Percentiles rank a stretch among this genome's conserved stretches.
These are phyloP conservation scores for Hyperopisus bebe DNA, from an alignment of 2,113 vertebrate species.

Conservation along the genomic window DNA sequence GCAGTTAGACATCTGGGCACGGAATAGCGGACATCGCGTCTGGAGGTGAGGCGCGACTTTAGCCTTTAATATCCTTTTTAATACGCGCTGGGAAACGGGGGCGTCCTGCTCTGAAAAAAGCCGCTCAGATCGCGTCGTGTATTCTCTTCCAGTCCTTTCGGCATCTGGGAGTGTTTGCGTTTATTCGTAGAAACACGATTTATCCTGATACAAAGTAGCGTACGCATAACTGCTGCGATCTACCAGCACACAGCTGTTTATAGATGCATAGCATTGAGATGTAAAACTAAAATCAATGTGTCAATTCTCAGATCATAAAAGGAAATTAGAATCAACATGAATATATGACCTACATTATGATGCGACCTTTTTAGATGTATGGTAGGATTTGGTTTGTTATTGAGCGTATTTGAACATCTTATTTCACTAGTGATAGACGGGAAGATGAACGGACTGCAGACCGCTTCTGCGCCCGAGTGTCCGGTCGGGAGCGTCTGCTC, in stretches of 20 bases:
- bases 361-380: background rate
- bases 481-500: slow-evolving; percentile 39
- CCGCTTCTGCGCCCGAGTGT: slow-evolving; percentile 33
- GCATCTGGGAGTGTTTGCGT: background rate
- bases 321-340: background rate
- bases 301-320: background rate
- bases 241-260: background rate
- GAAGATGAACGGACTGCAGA: slow-evolving; percentile 54
- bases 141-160: background rate
- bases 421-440: background rate
- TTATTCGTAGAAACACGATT: background rate
- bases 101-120: background rate
- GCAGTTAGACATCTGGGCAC: background rate
- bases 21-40: background rate
- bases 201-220: background rate
- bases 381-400: background rate
- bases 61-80: background rate
- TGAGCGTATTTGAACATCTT: background rate
- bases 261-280: background rate
- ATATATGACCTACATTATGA: background rate
- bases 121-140: background rate
- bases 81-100: background rate
- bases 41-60: background rate
- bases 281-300: too few relatives aligned
- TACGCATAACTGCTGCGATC: background rate